Evolutionary conservation across 2,113 vertebrate species (phyloP).

Genomic region (Sylvia atricapilla): DNA sequence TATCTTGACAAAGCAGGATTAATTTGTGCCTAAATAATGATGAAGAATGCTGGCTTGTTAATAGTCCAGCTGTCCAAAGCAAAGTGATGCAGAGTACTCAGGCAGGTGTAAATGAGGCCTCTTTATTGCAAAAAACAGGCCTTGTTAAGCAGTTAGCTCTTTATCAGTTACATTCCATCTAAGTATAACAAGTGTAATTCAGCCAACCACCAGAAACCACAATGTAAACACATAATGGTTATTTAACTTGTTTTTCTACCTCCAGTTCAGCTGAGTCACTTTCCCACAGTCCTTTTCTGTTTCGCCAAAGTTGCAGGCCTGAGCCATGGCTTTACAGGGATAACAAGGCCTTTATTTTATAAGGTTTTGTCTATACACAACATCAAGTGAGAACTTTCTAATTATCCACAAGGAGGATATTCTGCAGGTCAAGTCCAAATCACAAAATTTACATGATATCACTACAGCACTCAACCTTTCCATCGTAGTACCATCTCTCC

Average conservation of each 20-base stretch:
- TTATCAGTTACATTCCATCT: neutral
- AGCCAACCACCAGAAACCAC: neutral
- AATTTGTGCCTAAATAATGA: neutral
- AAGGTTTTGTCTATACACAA: neutral
- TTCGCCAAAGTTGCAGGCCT: neutral
- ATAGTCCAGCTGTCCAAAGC: neutral
- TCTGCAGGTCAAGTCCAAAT: conserved; percentile 10
- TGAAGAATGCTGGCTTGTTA: neutral
- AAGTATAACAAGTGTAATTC: neutral
- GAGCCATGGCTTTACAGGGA: neutral
- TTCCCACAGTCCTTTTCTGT: neutral
- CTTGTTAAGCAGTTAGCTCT: neutral
- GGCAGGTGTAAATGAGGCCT: neutral
- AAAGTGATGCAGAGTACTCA: neutral
- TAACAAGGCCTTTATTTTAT: neutral
- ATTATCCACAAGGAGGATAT: neutral
- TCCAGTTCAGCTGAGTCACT: neutral
- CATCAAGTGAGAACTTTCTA: neutral
- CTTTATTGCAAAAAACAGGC: neutral
- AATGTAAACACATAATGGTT: fast-evolving
- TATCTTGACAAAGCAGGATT: neutral
- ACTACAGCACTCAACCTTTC: neutral
- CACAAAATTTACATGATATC: neutral
- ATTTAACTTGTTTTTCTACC: neutral
- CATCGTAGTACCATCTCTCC: neutral